Base-by-base conservation (phyloP, 2,888 invertebrate genomes). In the Dicycla oo region DNA sequence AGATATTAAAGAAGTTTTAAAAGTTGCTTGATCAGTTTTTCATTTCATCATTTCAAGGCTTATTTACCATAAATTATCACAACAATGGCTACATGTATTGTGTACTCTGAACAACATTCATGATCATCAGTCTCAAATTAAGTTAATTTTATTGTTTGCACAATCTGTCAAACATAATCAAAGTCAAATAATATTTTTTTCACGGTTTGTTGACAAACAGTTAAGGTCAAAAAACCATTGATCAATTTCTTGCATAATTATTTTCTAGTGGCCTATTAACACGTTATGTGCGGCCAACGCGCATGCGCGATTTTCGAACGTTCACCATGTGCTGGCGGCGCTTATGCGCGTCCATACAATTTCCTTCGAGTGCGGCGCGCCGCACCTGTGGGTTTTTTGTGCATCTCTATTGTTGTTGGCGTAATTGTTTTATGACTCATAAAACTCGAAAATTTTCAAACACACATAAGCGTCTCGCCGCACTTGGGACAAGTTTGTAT, bases 61-160 rank as follows among this genome's bases (percentile, higher is more conserved):
- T 40, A 8, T 72, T 51, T 79, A 51, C 5, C 38, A 30, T 45
- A 34, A 11, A 58, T 38, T 23, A 51, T 72, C 23, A 38, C 30
- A 45, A 30, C 23, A 57, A 38, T n/a, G 10, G 26, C 30, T 34
- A 40, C 30, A 20, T 18, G 13, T 20, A 20, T 30, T 18, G 13
- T 20, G 15, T 30, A 23, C 3, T 53, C 0, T 34, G 20, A 34
- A 30, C 4, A n/a, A n/a, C 13, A 20, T 34, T 49, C 6, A 34
- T 26, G n/a, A n/a, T n/a, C n/a, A n/a, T n/a, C n/a, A n/a, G n/a
- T n/a, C n/a, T n/a, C n/a, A n/a, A n/a, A n/a, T n/a, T n/a, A n/a
- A n/a, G n/a, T n/a, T n/a, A n/a, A n/a, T n/a, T 30, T 11, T 26
- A 23, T 6, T 49, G 11, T 53, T 53, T 26, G 18, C 53, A 38